These are phyloP conservation scores for Drosophila aldrichi DNA, from an alignment of 2,888 invertebrate species.

Conservation along the genomic window DNA sequence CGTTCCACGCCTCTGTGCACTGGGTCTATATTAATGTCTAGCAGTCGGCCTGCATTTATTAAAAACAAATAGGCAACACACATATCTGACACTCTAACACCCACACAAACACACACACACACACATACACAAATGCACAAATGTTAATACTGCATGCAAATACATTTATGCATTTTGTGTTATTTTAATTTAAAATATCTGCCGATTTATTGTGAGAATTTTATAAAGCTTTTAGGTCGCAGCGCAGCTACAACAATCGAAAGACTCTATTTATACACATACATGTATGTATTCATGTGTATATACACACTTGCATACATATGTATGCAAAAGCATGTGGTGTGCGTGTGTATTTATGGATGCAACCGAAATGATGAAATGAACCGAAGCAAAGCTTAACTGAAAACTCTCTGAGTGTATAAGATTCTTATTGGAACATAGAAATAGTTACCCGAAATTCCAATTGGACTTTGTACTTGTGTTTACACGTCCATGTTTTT, in stretches of 20 bases:
- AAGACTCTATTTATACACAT: constrained; percentile 16
- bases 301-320: too few species aligned
- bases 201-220: constrained; percentile 41
- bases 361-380: constrained; percentile 28
- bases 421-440: neutral
- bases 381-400: constrained; percentile 24
- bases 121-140: constrained; percentile 10
- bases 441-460: constrained; percentile 39
- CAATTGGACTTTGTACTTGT: constrained; percentile 37
- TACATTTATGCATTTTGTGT: constrained; percentile 49
- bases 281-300: neutral
- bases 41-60: constrained; percentile 42
- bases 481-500: constrained; percentile 2
- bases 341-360: neutral
- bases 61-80: constrained; percentile 51
- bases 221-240: constrained; percentile 35
- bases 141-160: constrained; percentile 12
- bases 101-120: neutral
- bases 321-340: neutral
- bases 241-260: constrained; percentile 26
- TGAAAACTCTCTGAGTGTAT: constrained; percentile 1
- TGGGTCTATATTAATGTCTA: constrained; percentile 39
- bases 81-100: constrained; percentile 15
- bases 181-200: constrained; percentile 59
- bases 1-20: constrained; percentile 33